Evolutionary conservation across 2,113 vertebrate species (phyloP), one percentile per base, ranked within the genome.

Genomic region (Dasypus novemcinctus): DNA sequence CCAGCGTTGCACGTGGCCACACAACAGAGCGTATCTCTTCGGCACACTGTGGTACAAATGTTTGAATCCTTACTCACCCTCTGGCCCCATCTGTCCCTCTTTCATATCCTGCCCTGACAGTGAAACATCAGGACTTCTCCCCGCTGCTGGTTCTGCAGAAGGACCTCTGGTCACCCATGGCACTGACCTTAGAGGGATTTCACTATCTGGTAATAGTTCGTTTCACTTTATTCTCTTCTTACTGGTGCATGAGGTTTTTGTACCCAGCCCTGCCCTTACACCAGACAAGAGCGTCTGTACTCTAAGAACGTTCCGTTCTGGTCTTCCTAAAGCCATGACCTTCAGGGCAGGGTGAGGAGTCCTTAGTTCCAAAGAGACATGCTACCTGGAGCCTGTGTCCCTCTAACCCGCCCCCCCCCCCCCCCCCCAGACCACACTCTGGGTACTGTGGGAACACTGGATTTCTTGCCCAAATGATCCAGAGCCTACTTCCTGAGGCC

Each of bases 1-100:
- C 23, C 72, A 72, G 11, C 38, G 14, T 27, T 43, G 4, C 43
- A 5, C 0, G 0, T 3, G 2, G 0, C 7, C 1, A 0, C 17
- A 5, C 13, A 5, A 3, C 72, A 41, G 8, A 68, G 63, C 17
- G 10, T 10, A 36, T 27, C 69, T 78, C 75, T 75, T n/a, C 20
- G 4, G 61, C n/a, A 2, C 17, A 0, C 9, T 36, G 52, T 1
- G 52, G 69, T 52, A 14, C 54, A 31, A 21, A 41, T 11, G 1
- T 13, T 20, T 25, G 49, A 21, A 4, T 59, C 66, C 41, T 76
- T 41, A 27, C 3, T 87, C n/a, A 36, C 14, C 59, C 27, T 79
- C 12, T 1, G 18, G 14, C 69, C 17, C 0, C 6, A 0, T 38
- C 31, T n/a, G 6, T 17, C 43, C 43, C 23, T 59, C 11, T 57